Percentiles rank a stretch among this genome's conserved stretches.
Conservation (phyloP, 2,888 invertebrate species). For the Drosophila robusta region DNA sequence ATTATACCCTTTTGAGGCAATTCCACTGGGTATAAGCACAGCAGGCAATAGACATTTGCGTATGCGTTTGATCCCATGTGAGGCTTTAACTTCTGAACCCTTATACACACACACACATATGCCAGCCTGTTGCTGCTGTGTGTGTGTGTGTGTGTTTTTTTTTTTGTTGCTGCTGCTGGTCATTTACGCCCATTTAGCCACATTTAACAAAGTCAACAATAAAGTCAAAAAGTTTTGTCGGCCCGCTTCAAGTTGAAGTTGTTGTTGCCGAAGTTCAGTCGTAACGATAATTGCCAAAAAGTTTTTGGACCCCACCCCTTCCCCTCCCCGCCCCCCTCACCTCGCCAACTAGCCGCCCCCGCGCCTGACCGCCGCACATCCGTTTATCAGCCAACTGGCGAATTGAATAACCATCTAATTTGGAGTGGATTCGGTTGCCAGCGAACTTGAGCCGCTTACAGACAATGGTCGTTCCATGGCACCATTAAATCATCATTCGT, state of each 20-base stretch:
- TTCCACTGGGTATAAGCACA: neutral
- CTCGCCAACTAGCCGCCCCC: neutral
- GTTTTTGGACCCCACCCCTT: slow-evolving; percentile 3
- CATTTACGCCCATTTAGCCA: slow-evolving; percentile 80
- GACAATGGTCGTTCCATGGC: neutral
- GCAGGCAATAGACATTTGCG: slow-evolving; percentile 42
- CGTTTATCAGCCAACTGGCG: slow-evolving; percentile 29
- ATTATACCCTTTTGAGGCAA: neutral
- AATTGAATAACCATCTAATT: slow-evolving; percentile 30
- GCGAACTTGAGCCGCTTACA: slow-evolving; percentile 5
- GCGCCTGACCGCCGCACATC: slow-evolving; percentile 25
- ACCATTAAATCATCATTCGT: slow-evolving; percentile 56
- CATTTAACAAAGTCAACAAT: slow-evolving; percentile 80
- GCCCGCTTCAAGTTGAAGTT: slow-evolving; percentile 16
- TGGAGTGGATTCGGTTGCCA: slow-evolving; percentile 7
- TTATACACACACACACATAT: slow-evolving; percentile 25
- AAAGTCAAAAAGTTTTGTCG: slow-evolving; percentile 67
- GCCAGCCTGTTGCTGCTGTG: slow-evolving; percentile 50
- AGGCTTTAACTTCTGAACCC: slow-evolving; percentile 41
- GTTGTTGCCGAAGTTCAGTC: slow-evolving; percentile 17
- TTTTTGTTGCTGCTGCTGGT: slow-evolving; percentile 54
- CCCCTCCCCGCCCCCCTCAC: too few relatives aligned
- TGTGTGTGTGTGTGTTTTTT: slow-evolving; percentile 10
- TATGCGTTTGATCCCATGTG: slow-evolving; percentile 32
- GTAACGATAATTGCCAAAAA: slow-evolving; percentile 48